These are phyloP conservation scores for Brachionus plicatilis DNA, from an alignment of 1,140 invertebrate genomes.

Conservation along the genomic window DNA sequence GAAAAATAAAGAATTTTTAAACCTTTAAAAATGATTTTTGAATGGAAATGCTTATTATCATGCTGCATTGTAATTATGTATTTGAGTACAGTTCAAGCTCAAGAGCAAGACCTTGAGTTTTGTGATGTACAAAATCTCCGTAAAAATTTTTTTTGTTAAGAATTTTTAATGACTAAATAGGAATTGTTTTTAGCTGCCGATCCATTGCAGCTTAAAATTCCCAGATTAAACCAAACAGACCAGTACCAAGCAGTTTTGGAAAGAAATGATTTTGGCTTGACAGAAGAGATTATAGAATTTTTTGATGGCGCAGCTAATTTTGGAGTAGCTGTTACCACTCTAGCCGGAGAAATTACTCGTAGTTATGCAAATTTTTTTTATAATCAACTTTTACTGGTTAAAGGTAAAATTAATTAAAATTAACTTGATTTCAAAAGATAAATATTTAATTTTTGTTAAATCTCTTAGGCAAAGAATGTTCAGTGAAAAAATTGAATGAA, in stretches of 20 bases:
- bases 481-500: not conserved
- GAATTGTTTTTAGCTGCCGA: not conserved
- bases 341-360: not conserved
- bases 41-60: not conserved
- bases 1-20: not conserved
- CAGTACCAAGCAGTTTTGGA: conserved; percentile 31
- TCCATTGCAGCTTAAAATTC: not conserved
- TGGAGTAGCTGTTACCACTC: not conserved
- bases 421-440: not conserved
- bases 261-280: not conserved
- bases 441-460: not conserved
- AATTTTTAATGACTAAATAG: not conserved
- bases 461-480: not conserved
- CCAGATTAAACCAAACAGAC: not conserved
- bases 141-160: not conserved
- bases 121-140: conserved; percentile 7
- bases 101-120: not conserved
- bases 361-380: not conserved
- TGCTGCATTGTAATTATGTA: not conserved
- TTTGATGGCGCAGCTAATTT: not conserved
- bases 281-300: conserved; percentile 24
- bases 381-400: conserved; percentile 2
- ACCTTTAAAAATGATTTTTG: not conserved
- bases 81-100: not conserved
- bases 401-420: not conserved